Conservation (phyloP, 2,888 invertebrate genomes). For the Drosophila prolongata region DNA sequence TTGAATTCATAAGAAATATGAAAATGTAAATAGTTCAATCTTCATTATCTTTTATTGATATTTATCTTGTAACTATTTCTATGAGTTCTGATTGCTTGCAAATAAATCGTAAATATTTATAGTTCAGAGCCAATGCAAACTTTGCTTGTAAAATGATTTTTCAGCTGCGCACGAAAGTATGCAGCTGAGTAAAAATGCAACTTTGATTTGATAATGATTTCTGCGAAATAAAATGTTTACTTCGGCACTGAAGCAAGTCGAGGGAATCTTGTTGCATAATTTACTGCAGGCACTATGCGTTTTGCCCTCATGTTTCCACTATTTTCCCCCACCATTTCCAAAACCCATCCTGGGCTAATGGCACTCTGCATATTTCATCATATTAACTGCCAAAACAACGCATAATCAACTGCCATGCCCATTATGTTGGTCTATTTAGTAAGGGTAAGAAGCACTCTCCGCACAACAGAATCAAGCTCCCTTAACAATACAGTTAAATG, state of each 20-base stretch:
- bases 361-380: slow-evolving; percentile 79
- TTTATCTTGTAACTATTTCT: neutral
- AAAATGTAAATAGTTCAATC: neutral
- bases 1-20: neutral
- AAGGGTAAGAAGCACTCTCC: slow-evolving; percentile 18
- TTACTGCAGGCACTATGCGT: slow-evolving; percentile 25
- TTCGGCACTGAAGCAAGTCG: neutral
- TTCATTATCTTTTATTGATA: neutral
- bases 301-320: slow-evolving; percentile 37
- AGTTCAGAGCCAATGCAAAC: neutral
- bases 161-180: slow-evolving; percentile 21
- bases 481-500: slow-evolving; percentile 19
- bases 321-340: slow-evolving; percentile 3
- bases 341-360: slow-evolving; percentile 52
- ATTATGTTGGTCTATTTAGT: slow-evolving; percentile 20
- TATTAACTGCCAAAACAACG: slow-evolving; percentile 78
- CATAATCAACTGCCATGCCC: slow-evolving; percentile 70
- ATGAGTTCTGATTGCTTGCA: slow-evolving; percentile 2
- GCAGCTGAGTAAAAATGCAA: slow-evolving; percentile 27
- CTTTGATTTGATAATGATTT: slow-evolving; percentile 20
- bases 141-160: slow-evolving; percentile 7
- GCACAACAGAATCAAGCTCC: slow-evolving; percentile 18
- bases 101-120: slow-evolving; percentile 10
- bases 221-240: slow-evolving; percentile 9
- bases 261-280: slow-evolving; percentile 43